These are phyloP conservation scores for Lophotis ruficrista DNA, from an alignment of 2,113 vertebrate genomes.

Conservation along the genomic window DNA sequence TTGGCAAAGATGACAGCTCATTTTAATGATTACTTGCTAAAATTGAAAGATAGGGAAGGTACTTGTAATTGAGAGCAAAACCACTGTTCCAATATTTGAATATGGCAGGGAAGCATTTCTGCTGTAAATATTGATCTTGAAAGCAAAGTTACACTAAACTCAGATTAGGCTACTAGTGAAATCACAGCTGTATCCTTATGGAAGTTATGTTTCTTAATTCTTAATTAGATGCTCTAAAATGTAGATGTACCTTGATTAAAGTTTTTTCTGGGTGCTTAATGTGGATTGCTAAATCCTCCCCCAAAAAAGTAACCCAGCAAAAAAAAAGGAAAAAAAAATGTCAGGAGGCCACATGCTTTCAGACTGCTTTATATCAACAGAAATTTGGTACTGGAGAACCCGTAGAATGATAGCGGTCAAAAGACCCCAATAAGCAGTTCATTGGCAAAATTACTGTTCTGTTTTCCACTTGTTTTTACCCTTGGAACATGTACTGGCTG, in stretches of 20 bases:
- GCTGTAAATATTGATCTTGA: neutral
- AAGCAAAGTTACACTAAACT: neutral
- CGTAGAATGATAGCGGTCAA: neutral
- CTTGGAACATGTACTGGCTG: fast-evolving
- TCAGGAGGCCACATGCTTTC: neutral
- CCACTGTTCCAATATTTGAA: neutral
- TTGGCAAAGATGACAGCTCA: neutral
- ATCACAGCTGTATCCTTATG: neutral
- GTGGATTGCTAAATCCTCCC: neutral
- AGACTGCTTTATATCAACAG: neutral
- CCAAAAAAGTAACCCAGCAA: neutral
- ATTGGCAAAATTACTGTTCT: neutral
- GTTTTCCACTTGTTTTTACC: neutral
- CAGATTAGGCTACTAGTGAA: neutral
- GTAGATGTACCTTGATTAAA: neutral
- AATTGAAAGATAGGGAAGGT: neutral
- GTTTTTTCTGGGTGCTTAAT: neutral
- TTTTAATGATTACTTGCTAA: neutral
- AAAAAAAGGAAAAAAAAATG: neutral
- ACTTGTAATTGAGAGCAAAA: neutral
- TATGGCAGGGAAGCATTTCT: neutral
- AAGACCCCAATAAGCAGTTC: neutral
- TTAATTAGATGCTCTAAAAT: neutral
- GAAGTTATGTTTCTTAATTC: neutral
- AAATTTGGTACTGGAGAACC: neutral